A percentile compares a stretch with the other conserved stretches of the same genome.
phyloP scores from a whole-genome alignment of 2,797 vertebrate species.

The Enteromius paludinosus region DNA sequence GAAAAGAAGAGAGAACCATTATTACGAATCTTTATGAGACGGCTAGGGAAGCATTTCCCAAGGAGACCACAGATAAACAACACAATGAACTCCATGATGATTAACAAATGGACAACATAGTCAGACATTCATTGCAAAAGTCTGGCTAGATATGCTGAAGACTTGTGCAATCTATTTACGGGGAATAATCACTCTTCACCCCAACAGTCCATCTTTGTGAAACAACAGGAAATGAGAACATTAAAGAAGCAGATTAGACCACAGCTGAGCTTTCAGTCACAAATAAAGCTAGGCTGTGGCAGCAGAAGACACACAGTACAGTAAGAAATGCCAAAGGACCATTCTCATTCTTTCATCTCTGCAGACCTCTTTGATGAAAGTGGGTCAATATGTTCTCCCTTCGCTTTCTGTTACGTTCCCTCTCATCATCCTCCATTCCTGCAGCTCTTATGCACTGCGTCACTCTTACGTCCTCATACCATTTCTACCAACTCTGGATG shows the following conservation, averaged over 20 bases:
- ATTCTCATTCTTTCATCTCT: slow-evolving; percentile 24
- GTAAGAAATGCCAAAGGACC: background rate
- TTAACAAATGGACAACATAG: background rate
- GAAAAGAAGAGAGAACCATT: slow-evolving; percentile 11
- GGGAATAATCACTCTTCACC: background rate
- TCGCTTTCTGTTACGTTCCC: slow-evolving; percentile 13
- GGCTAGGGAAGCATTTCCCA: background rate
- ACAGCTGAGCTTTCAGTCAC: background rate
- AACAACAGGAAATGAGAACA: background rate
- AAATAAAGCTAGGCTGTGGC: slow-evolving; percentile 4
- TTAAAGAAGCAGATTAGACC: slow-evolving; percentile 17
- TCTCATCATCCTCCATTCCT: background rate
- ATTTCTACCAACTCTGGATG: background rate
- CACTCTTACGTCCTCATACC: background rate
- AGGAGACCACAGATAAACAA: slow-evolving; percentile 9
- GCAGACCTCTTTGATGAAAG: slow-evolving; percentile 35
- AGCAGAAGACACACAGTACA: background rate
- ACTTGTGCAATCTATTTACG: slow-evolving; percentile 24
- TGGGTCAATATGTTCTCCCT: slow-evolving; percentile 42
- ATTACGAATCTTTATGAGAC: slow-evolving; percentile 5
- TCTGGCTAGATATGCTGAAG: slow-evolving; percentile 8
- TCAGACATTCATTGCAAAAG: slow-evolving; percentile 1
- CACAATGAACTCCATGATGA: background rate
- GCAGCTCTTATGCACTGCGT: background rate
- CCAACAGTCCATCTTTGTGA: background rate